Conservation (phyloP, 2,797 vertebrate species). For the Malacoraja senta region DNA sequence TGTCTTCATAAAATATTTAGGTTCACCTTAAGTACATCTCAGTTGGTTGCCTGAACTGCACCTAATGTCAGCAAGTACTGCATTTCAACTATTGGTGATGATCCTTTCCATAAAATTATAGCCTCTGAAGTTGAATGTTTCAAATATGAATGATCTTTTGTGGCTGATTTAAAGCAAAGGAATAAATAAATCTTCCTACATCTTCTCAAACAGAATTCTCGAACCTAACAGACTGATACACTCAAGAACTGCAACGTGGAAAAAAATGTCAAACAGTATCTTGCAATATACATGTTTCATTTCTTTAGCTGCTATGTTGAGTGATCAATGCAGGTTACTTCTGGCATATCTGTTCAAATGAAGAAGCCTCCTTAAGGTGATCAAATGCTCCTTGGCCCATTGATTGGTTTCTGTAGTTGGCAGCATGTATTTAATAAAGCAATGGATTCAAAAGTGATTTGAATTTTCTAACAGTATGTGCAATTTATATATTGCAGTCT, state of each 20-base stretch:
- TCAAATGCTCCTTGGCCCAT: not conserved
- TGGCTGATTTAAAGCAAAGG: not conserved
- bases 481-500: not conserved
- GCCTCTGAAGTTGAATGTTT: not conserved
- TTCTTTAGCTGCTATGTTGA: not conserved
- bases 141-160: not conserved
- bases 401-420: not conserved
- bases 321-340: not conserved
- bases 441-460: not conserved
- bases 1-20: not conserved
- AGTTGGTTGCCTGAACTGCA: not conserved
- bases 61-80: not conserved
- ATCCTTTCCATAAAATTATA: not conserved
- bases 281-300: not conserved
- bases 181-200: too few species aligned
- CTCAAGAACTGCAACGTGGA: not conserved
- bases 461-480: not conserved
- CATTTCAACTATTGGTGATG: not conserved
- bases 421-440: not conserved
- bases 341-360: not conserved
- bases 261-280: not conserved
- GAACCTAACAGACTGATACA: not conserved
- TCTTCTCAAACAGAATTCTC: not conserved
- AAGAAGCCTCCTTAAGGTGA: not conserved
- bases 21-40: not conserved